Conservation (phyloP, 2,797 vertebrate species). For the Carduelis carduelis region DNA sequence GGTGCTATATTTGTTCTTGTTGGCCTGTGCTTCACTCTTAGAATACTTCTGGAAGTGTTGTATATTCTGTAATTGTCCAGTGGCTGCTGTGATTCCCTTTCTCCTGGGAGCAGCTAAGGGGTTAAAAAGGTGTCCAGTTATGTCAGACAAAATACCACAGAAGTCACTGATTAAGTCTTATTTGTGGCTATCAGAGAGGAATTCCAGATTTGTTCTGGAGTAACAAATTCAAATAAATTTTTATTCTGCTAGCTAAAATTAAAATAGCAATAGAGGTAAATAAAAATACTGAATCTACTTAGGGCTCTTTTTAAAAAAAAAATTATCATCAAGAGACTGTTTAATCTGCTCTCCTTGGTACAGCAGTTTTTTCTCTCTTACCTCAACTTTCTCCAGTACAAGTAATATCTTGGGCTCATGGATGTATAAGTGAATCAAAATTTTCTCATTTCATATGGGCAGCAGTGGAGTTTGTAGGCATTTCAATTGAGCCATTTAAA, state of each 20-base stretch:
- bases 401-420: background rate
- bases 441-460: background rate
- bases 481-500: background rate
- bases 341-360: background rate
- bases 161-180: background rate
- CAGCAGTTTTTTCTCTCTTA: background rate
- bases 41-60: background rate
- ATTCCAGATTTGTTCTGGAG: background rate
- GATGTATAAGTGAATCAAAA: background rate
- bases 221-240: background rate
- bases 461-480: background rate
- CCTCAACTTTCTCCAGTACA: background rate
- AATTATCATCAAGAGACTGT: background rate
- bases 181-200: background rate
- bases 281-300: background rate
- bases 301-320: background rate
- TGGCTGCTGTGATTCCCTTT: background rate
- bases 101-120: background rate
- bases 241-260: background rate
- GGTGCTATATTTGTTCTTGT: background rate
- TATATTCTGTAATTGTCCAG: background rate
- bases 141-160: background rate
- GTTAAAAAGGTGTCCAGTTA: background rate
- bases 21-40: fast-evolving
- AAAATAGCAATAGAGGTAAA: background rate